phyloP scores from a whole-genome alignment of 2,888 invertebrate genomes.

The Nasonia oneida region DNA sequence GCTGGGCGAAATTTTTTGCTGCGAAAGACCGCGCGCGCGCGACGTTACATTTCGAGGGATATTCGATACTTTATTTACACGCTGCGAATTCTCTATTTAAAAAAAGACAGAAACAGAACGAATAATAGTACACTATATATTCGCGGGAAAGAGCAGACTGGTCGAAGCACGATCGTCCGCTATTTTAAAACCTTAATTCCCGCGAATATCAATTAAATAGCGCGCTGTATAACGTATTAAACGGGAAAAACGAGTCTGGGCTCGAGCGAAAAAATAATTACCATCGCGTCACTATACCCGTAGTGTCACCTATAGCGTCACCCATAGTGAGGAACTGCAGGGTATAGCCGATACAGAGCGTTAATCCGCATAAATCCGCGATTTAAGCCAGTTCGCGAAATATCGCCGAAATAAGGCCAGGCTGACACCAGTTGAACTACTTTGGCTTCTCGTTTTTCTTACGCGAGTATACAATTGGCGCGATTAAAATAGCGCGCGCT shows the following conservation, averaged over 20 bases:
- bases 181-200: neutral
- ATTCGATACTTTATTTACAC: neutral
- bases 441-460: too few relatives aligned
- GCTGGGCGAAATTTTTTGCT: neutral
- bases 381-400: constrained; percentile 20
- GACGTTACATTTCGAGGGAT: neutral
- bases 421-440: constrained; percentile 32
- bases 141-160: too few relatives aligned
- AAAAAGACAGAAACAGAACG: too few relatives aligned
- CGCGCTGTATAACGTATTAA: neutral
- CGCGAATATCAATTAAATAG: neutral
- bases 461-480: too few relatives aligned
- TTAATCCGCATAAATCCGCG: constrained; percentile 43
- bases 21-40: neutral
- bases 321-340: neutral
- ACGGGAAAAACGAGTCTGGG: neutral
- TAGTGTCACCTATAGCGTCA: too few relatives aligned
- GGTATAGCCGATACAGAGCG: neutral
- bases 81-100: neutral
- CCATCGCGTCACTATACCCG: neutral
- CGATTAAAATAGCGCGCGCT: too few relatives aligned
- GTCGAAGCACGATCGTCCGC: too few relatives aligned
- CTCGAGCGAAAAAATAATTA: neutral
- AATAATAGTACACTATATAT: too few relatives aligned
- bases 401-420: constrained; percentile 34